These are phyloP conservation scores for Maniola hyperantus DNA, from an alignment of 2,888 invertebrate species.

Conservation along the genomic window DNA sequence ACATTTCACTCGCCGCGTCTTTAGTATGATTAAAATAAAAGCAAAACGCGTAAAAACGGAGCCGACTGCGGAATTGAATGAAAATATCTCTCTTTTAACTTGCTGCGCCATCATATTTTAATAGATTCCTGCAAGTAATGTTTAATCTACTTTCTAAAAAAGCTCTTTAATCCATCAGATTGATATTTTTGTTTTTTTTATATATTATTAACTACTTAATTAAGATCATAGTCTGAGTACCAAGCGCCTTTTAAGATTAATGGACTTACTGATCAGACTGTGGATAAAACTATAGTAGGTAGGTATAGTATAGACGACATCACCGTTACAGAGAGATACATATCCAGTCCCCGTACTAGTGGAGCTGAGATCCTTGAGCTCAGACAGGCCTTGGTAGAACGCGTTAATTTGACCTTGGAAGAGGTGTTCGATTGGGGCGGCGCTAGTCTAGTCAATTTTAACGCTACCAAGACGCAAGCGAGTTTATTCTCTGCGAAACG, in stretches of 20 bases:
- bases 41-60: conserved; percentile 12
- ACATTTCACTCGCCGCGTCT: conserved; percentile 16
- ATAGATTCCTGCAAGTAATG: conserved; percentile 13
- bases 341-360: conserved; percentile 5
- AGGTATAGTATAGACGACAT: too few species aligned
- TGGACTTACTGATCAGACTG: not conserved
- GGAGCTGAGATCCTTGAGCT: not conserved
- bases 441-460: too few species aligned
- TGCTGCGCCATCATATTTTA: conserved; percentile 17
- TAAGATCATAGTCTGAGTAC: not conserved
- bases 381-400: conserved; percentile 7
- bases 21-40: conserved; percentile 22
- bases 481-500: too few species aligned
- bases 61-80: conserved; percentile 16
- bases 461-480: too few species aligned
- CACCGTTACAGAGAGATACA: conserved; percentile 13
- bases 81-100: conserved; percentile 23
- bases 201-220: not conserved
- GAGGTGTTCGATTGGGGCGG: not conserved
- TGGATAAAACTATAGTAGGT: not conserved
- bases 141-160: conserved; percentile 8
- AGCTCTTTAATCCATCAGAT: conserved; percentile 1
- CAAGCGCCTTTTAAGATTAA: not conserved
- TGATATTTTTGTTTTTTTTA: not conserved
- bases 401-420: not conserved